Conservation (phyloP, 2,888 invertebrate species). For the Cybosia mesomella region DNA sequence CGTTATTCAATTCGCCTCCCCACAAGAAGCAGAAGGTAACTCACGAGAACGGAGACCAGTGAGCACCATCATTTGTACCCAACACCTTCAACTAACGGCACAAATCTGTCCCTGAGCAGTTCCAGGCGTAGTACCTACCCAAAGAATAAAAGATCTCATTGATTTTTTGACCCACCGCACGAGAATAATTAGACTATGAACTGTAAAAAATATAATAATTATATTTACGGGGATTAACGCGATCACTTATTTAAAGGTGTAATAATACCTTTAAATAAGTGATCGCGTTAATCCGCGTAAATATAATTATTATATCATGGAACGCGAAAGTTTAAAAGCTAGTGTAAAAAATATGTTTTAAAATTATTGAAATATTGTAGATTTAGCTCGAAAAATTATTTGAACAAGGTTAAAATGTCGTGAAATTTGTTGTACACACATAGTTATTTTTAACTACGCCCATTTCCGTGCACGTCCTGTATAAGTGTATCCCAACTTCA, state of each 20-base stretch:
- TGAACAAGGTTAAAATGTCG: background rate
- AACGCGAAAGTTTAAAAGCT: too few relatives aligned
- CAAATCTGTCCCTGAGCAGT: conserved; percentile 41
- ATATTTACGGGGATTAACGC: background rate
- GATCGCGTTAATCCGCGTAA: too few relatives aligned
- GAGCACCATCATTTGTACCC: conserved; percentile 27
- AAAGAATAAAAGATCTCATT: background rate
- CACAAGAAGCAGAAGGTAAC: conserved; percentile 71
- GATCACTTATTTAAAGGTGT: too few relatives aligned
- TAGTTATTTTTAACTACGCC: background rate
- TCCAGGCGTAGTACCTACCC: conserved; percentile 9
- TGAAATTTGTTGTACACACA: background rate
- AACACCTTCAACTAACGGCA: conserved; percentile 27
- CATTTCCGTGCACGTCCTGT: background rate
- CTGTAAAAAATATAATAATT: background rate
- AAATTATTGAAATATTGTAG: too few relatives aligned
- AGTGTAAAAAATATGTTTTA: too few relatives aligned
- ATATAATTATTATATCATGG: too few relatives aligned
- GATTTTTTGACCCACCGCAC: background rate
- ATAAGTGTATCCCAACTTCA: background rate
- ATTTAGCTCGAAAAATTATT: conserved; percentile 3
- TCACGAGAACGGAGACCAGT: conserved; percentile 74
- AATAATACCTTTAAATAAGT: too few relatives aligned
- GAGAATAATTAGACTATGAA: background rate
- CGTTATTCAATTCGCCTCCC: conserved; percentile 71